These are phyloP conservation scores for Parazoanthus atlanticus DNA, from an alignment of 92 coral and sea anemone species.

Conservation along the genomic window DNA sequence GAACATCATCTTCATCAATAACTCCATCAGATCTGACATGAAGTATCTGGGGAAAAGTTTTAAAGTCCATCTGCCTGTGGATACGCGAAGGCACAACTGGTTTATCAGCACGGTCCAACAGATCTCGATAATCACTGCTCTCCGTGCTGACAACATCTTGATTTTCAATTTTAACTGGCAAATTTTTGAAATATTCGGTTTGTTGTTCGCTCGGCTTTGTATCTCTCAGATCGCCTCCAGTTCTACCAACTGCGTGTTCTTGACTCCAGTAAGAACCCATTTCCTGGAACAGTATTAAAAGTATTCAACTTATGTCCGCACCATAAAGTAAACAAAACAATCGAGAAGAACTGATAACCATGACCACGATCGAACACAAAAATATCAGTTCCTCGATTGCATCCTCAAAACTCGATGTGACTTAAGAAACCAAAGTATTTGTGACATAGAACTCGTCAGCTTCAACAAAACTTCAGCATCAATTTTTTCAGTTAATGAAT, in stretches of 20 bases:
- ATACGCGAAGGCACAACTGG: conserved; percentile 8
- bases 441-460: neutral
- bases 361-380: neutral
- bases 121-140: neutral
- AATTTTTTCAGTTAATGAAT: neutral
- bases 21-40: conserved; percentile 7
- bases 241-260: neutral
- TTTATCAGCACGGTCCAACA: neutral
- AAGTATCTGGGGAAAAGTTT: conserved; percentile 23
- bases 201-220: neutral
- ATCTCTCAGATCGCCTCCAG: neutral
- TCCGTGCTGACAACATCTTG: neutral
- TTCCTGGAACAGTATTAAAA: neutral
- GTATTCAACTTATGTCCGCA: neutral
- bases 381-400: neutral
- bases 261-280: conserved; percentile 45
- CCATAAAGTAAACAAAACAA: neutral
- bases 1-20: neutral
- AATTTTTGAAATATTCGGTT: neutral
- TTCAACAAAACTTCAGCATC: neutral
- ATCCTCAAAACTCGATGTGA: neutral
- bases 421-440: neutral
- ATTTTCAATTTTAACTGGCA: neutral
- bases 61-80: neutral
- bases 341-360: neutral